These are phyloP conservation scores for Hydra vulgaris DNA, from an alignment of 30 jellyfish, hydroid and myxozoan species.

Conservation along the genomic window DNA sequence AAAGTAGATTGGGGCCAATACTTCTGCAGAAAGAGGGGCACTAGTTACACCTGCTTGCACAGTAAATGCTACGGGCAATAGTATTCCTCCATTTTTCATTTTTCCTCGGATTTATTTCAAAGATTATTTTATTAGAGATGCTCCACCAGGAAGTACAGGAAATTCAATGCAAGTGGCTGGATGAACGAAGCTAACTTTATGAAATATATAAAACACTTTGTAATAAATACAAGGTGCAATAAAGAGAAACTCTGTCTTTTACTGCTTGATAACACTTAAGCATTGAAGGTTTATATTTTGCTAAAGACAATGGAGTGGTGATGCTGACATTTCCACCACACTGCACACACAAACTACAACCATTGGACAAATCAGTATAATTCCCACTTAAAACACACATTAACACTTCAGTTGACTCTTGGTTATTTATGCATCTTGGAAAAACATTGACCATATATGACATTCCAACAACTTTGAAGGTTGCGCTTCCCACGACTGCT, in stretches of 20 bases:
- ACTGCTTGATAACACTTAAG: conserved; percentile 27
- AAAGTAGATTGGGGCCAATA: conserved; percentile 34
- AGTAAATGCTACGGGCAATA: conserved; percentile 31
- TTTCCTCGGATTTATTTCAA: conserved; percentile 35
- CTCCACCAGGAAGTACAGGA: conserved; percentile 40
- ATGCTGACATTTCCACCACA: conserved; percentile 52
- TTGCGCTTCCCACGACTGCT: too few relatives aligned
- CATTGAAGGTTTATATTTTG: conserved; percentile 37
- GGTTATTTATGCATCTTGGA: too few relatives aligned
- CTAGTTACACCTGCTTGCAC: conserved; percentile 31
- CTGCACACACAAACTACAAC: conserved; percentile 35
- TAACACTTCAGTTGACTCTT: too few relatives aligned
- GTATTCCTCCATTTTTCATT: conserved; percentile 38
- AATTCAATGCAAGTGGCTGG: conserved; percentile 39
- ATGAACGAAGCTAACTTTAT: conserved; percentile 17
- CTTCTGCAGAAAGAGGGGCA: conserved; percentile 34
- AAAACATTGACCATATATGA: too few relatives aligned
- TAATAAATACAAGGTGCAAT: conserved; percentile 20
- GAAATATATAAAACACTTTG: conserved; percentile 22
- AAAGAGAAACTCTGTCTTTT: conserved; percentile 24
- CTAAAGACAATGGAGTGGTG: conserved; percentile 26
- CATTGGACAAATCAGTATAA: too few relatives aligned
- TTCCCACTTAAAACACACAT: too few relatives aligned
- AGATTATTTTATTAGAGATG: conserved; percentile 25
- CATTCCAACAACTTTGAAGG: too few relatives aligned